Percentiles rank a stretch among this genome's conserved stretches.
Evolutionary conservation across 1,140 invertebrate species (phyloP).

Genomic region (Zaprionus tsacasi): DNA sequence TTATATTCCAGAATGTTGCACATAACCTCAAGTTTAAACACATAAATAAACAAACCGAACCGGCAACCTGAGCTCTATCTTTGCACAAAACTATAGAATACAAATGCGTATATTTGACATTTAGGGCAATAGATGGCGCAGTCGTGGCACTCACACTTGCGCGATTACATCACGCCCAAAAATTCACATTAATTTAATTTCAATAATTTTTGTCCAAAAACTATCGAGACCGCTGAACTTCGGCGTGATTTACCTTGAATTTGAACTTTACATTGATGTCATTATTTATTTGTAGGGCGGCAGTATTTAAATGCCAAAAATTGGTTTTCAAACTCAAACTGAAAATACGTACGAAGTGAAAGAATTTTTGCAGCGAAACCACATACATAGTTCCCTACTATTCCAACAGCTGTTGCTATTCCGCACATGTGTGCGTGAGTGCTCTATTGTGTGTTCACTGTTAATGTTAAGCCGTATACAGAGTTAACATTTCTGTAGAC

Average conservation of each 20-base stretch:
- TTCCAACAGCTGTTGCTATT: constrained; percentile 38
- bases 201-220: constrained; percentile 12
- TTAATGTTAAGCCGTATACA: constrained; percentile 4
- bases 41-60: constrained; percentile 66
- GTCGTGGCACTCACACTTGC: constrained; percentile 50
- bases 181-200: constrained; percentile 56
- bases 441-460: constrained; percentile 11
- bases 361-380: constrained; percentile 53
- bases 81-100: constrained; percentile 19
- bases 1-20: constrained; percentile 70
- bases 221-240: not conserved
- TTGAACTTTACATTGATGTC: constrained; percentile 56
- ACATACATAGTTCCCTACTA: constrained; percentile 16
- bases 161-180: constrained; percentile 76
- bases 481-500: not conserved
- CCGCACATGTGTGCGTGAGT: constrained; percentile 12
- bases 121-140: constrained; percentile 40
- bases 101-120: constrained; percentile 11
- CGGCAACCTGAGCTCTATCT: not conserved
- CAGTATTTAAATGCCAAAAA: constrained; percentile 64
- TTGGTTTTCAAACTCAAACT: constrained; percentile 51
- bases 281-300: constrained; percentile 46
- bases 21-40: constrained; percentile 61
- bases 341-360: constrained; percentile 73
- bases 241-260: constrained; percentile 58